These are phyloP conservation scores for Linurgus olivaceus DNA, from an alignment of 2,797 vertebrate genomes.

Conservation along the genomic window DNA sequence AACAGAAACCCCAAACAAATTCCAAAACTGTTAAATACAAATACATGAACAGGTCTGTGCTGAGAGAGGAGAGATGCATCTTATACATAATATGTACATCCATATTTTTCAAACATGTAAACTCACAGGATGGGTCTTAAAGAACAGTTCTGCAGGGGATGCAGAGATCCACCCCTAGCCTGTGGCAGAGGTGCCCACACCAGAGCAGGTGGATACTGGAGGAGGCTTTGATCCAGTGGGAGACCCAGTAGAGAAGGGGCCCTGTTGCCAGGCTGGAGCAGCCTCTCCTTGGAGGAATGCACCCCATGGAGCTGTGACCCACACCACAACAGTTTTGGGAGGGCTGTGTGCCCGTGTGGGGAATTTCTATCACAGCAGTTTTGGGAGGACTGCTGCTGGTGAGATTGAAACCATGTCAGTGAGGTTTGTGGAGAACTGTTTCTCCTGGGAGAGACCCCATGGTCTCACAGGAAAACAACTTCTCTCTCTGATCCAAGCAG, in stretches of 20 bases:
- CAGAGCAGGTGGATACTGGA: fast-evolving
- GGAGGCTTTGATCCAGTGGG: neutral
- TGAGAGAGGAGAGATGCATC: neutral
- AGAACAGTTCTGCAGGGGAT: neutral
- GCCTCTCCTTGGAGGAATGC: neutral
- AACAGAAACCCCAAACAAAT: neutral
- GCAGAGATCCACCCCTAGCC: neutral
- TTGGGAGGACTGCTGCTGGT: neutral
- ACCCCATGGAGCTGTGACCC: neutral
- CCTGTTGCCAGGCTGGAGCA: neutral
- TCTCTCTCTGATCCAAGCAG: neutral
- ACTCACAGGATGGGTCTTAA: neutral
- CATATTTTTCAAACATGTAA: neutral
- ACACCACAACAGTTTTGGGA: neutral
- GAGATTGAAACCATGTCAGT: fast-evolving
- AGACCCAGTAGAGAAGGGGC: fast-evolving
- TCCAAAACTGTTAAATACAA: neutral
- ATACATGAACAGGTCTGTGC: neutral
- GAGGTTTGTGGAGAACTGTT: neutral
- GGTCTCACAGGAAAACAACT: neutral
- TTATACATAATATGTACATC: neutral
- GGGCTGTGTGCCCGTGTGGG: fast-evolving
- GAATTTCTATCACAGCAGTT: fast-evolving
- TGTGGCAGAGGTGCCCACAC: fast-evolving
- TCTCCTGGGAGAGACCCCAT: neutral